Conservation (phyloP, 2,888 invertebrate species). For the Micoletzkya japonica region DNA sequence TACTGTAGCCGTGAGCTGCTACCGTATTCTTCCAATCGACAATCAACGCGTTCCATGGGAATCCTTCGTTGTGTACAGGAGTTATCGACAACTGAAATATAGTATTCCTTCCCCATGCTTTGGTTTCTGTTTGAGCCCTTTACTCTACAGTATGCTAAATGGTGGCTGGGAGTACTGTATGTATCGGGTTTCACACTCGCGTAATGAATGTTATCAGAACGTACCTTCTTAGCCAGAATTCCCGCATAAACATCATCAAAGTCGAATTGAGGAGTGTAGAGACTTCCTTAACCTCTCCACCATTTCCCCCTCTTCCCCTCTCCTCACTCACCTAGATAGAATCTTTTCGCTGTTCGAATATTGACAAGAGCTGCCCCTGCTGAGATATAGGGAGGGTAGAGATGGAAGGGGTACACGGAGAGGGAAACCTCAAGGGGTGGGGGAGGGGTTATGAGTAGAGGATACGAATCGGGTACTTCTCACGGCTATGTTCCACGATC, state of each 20-base stretch:
- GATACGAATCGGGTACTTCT: too few species aligned
- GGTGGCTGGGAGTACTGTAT: constrained; percentile 27
- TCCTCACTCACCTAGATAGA: constrained; percentile 33
- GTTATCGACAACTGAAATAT: constrained; percentile 16
- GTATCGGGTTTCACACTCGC: constrained; percentile 24
- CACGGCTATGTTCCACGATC: neutral
- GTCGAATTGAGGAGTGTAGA: constrained; percentile 39
- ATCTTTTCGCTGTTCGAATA: constrained; percentile 38
- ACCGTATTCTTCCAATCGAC: constrained; percentile 17
- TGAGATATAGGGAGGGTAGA: constrained; percentile 61
- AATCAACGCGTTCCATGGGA: constrained; percentile 28
- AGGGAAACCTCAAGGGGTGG: constrained; percentile 54
- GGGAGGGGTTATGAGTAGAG: too few species aligned
- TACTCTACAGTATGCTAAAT: neutral
- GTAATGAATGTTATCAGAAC: neutral
- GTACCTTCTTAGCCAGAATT: constrained; percentile 33
- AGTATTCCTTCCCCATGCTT: neutral
- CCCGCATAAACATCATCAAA: constrained; percentile 60
- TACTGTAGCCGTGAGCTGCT: constrained; percentile 21
- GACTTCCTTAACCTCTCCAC: constrained; percentile 4
- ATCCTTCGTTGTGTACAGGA: constrained; percentile 38
- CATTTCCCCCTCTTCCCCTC: neutral
- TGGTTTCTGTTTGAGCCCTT: neutral
- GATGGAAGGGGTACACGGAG: constrained; percentile 53
- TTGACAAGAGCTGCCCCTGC: constrained; percentile 57